phyloP scores from a whole-genome alignment of 1,140 invertebrate genomes.

The Zaprionus ghesquierei region DNA sequence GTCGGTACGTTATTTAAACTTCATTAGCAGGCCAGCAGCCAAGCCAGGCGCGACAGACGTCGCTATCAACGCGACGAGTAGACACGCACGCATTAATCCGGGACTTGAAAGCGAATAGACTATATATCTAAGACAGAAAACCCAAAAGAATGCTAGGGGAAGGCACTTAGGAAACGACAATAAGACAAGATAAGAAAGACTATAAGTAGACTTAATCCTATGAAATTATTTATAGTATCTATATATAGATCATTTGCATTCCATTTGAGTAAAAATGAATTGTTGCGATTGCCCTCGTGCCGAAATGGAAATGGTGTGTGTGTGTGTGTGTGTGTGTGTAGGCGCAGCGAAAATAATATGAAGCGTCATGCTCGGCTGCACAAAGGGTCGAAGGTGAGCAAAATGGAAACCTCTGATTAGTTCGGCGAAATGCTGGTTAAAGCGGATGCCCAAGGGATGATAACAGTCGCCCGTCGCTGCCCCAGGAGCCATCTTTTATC shows the following conservation, averaged over 20 bases:
- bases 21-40: no score
- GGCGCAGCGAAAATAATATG: constrained; percentile 7
- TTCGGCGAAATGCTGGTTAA: not conserved
- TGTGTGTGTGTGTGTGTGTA: constrained; percentile 10
- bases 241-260: not conserved
- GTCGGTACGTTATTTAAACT: constrained; percentile 61
- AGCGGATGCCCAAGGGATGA: constrained; percentile 28
- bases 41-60: no score
- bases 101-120: not conserved
- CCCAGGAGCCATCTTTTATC: constrained; percentile 29
- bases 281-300: not conserved
- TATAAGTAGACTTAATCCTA: not conserved
- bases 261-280: no score
- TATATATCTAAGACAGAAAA: constrained; percentile 5
- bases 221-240: not conserved
- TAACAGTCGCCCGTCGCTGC: constrained; percentile 4
- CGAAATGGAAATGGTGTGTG: not conserved
- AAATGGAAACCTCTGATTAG: constrained; percentile 53
- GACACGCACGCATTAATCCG: constrained; percentile 24
- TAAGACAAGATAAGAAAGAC: not conserved
- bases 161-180: constrained; percentile 7
- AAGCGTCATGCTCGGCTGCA: constrained; percentile 32
- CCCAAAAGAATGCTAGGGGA: constrained; percentile 5
- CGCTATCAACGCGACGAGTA: no score
- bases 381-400: not conserved